A percentile compares a stretch with the other conserved stretches of the same genome.
phyloP scores from a whole-genome alignment of 37 sponge, comb jelly and placozoan genomes.

The Beroe forskalii region DNA sequence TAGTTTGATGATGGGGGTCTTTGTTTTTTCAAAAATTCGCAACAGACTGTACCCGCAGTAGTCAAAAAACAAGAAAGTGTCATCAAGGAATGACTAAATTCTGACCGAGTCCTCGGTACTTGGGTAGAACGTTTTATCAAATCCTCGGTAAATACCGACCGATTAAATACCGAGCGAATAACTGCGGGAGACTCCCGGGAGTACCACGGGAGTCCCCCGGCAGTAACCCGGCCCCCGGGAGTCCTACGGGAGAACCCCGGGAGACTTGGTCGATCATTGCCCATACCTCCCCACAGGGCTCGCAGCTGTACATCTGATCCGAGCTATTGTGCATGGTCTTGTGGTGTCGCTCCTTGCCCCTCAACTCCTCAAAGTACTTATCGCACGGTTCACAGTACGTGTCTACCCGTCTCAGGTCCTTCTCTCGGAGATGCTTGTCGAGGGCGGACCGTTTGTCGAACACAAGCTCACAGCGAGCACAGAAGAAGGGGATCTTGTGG shows the following conservation, averaged over 20 bases:
- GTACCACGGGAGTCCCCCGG: no score
- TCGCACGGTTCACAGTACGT: constrained; percentile 47
- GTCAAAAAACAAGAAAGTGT: no score
- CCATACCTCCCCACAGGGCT: neutral
- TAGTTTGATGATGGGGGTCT: no score
- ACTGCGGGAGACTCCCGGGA: no score
- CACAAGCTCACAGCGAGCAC: neutral
- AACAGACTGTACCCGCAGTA: no score
- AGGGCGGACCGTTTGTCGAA: constrained; percentile 46
- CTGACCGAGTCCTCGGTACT: no score
- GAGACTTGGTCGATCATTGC: no score
- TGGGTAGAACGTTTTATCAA: neutral
- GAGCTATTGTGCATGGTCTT: constrained; percentile 37
- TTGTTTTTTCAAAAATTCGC: no score
- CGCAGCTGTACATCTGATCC: neutral
- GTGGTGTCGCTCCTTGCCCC: constrained; percentile 30
- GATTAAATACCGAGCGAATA: no score
- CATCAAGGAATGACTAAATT: no score
- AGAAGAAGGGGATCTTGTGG: constrained; percentile 57
- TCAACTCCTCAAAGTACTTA: constrained; percentile 42
- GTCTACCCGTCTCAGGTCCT: constrained; percentile 26
- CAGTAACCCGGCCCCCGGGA: no score
- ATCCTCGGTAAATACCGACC: neutral
- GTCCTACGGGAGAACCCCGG: no score
- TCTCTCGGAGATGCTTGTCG: constrained; percentile 44